These are phyloP conservation scores for Prenolepis imparis DNA, from an alignment of 2,888 invertebrate genomes.

Conservation along the genomic window DNA sequence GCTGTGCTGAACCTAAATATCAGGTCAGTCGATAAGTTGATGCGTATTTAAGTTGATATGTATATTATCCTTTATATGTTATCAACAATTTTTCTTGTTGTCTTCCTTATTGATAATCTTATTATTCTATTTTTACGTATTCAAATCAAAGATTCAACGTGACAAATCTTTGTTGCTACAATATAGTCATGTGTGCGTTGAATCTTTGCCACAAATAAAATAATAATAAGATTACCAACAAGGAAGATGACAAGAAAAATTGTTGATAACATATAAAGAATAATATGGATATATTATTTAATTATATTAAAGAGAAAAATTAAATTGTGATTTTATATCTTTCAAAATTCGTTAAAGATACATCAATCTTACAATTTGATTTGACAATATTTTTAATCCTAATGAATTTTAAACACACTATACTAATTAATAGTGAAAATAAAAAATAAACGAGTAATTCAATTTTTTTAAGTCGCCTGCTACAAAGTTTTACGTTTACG, in stretches of 20 bases:
- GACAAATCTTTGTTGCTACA: too few relatives aligned
- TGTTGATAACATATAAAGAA: not conserved
- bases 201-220: not conserved
- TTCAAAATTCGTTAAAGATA: not conserved
- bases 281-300: not conserved
- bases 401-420: not conserved
- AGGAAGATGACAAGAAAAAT: not conserved
- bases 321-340: not conserved
- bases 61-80: too few relatives aligned
- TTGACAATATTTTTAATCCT: not conserved
- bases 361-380: not conserved
- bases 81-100: too few relatives aligned
- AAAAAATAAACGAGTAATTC: not conserved
- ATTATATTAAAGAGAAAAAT: conserved; percentile 4
- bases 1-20: conserved; percentile 22
- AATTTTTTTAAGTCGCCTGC: not conserved
- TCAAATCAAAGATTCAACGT: too few relatives aligned
- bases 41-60: not conserved
- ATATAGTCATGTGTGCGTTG: not conserved
- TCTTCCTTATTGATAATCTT: too few relatives aligned
- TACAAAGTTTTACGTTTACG: not conserved
- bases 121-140: too few relatives aligned
- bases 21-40: conserved; percentile 5
- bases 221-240: conserved; percentile 5
- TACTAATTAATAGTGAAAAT: not conserved